A percentile compares a stretch with the other conserved stretches of the same genome.
phyloP scores from a whole-genome alignment of 2,113 vertebrate species.

The Elachura formosa region DNA sequence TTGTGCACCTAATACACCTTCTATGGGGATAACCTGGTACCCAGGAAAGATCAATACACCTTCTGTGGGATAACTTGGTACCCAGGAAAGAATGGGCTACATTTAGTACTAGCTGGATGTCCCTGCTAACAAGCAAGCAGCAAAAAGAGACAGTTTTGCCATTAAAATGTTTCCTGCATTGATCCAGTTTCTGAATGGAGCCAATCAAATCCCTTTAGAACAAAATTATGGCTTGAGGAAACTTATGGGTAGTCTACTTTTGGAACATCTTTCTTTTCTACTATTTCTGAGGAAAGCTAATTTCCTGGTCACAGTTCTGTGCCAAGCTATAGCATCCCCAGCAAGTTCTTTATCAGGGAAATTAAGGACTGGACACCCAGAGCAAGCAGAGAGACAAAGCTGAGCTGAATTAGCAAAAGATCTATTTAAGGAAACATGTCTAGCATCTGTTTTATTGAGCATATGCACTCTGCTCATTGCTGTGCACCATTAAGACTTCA shows the following conservation, averaged over 20 bases:
- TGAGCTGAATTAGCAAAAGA: slow-evolving; percentile 4
- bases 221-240: not conserved
- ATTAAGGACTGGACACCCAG: not conserved
- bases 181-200: not conserved
- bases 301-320: not conserved
- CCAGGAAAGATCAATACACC: not conserved
- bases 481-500: slow-evolving; percentile 9
- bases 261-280: not conserved
- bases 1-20: not conserved
- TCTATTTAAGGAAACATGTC: slow-evolving; percentile 7
- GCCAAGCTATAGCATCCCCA: not conserved
- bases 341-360: not conserved
- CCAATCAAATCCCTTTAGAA: not conserved
- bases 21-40: not conserved
- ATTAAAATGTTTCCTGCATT: not conserved
- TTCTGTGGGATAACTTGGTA: not conserved
- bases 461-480: not conserved
- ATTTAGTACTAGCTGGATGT: not conserved
- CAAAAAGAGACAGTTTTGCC: not conserved
- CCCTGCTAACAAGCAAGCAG: not conserved
- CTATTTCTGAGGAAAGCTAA: not conserved
- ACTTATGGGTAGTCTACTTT: not conserved
- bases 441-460: slow-evolving; percentile 11
- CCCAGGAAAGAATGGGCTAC: not conserved
- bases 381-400: not conserved